Evolutionary conservation across 2,797 vertebrate genomes (phyloP), one percentile per base, ranked within the genome.

Genomic region (Paedocypris micromegethes): DNA sequence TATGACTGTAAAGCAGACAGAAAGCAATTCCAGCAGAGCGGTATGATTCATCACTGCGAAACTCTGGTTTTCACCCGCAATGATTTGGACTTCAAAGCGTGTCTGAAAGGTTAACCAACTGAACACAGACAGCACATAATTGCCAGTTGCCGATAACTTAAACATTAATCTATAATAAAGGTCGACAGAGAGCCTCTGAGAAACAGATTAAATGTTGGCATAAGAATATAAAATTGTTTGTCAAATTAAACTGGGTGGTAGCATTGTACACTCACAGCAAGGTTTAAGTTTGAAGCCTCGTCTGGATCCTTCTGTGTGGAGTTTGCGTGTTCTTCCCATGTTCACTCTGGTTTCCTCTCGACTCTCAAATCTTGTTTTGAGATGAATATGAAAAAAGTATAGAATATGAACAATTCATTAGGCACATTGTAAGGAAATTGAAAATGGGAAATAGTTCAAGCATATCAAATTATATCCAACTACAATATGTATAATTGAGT

Each of bases 141-240:
- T 62, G 52, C 3, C 1, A 44, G 52, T 44, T 63, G 58, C 44
- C 49, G 59, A 63, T 9, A 70, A 41, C 58, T 63, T 63, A 9
- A 62, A 55, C 58, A 63, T 70, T 62, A 70, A 62, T 49, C 43
- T 70, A 58, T 48, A 70, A 70, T 70, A 70, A 70, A 70, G 58
- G 58, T 62, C 59, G 58, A 70, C 23, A 23, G 45, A 62, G 67
- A 56, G 51, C 62, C 67, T 70, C 45, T 0, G 58, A 63, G 67
- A 55, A 41, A 56, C 53, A 63, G 68, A 63, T 50, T 57, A 51
- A 57, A 57, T 64, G 8, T 23, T 57, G 46, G 47, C 40, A 51
- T 38, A 56, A 56, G 39, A 51, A 49, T 9, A 56, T 63, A 51
- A 49, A 64, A 63, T 37, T 45, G 46, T 57, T 70, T 70, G 60